Conservation (phyloP, 2,888 invertebrate genomes). For the Subacronicta megacephala region DNA sequence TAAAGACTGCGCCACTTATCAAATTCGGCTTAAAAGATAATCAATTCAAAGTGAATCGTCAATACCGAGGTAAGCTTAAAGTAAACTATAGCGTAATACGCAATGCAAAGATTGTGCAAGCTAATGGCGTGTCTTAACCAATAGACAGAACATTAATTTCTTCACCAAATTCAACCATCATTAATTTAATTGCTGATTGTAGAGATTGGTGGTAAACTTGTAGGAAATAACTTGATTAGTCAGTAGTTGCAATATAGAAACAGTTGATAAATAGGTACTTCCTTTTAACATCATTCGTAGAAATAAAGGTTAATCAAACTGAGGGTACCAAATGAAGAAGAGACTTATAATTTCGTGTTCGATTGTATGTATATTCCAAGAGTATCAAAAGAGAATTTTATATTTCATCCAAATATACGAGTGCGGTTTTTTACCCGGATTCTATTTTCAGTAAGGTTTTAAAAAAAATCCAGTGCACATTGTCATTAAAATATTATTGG, state of each 20-base stretch:
- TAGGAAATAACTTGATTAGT: too few species aligned
- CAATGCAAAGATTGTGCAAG: constrained; percentile 45
- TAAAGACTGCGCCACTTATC: constrained; percentile 1
- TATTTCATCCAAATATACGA: too few species aligned
- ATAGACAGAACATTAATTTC: constrained; percentile 31
- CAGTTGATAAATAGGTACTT: not conserved
- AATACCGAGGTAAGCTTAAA: constrained; percentile 28
- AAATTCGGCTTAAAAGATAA: constrained; percentile 23
- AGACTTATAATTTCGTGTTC: not conserved
- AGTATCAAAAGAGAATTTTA: too few species aligned
- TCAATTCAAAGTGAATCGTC: constrained; percentile 39
- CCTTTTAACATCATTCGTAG: too few species aligned
- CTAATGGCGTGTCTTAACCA: constrained; percentile 24
- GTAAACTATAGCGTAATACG: constrained; percentile 43
- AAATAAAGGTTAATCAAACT: not conserved
- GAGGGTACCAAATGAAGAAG: too few species aligned
- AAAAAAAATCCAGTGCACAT: too few species aligned
- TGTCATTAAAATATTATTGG: too few species aligned
- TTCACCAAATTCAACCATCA: constrained; percentile 29
- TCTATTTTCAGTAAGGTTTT: too few species aligned
- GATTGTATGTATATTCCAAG: too few species aligned
- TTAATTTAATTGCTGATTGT: constrained; percentile 22
- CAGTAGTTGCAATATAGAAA: not conserved
- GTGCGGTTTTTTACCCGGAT: too few species aligned
- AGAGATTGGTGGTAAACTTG: constrained; percentile 2